Percentiles rank a stretch among this genome's conserved stretches.
Conservation (phyloP, 2,888 invertebrate species). For the Chloroclystis v-ata region DNA sequence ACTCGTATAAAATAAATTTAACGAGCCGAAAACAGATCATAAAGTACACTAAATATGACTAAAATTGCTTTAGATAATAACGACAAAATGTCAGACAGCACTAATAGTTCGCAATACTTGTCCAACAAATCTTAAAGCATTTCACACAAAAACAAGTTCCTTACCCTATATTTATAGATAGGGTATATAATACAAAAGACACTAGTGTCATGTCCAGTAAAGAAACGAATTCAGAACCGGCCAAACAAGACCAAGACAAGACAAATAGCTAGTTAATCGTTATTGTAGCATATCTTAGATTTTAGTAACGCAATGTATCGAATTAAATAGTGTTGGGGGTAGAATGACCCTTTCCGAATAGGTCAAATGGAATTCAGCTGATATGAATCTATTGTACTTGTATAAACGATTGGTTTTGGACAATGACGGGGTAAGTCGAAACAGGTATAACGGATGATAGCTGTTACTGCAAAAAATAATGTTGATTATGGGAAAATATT, state of each 20-base stretch:
- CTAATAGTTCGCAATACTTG: constrained; percentile 12
- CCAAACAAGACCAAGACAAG: constrained; percentile 54
- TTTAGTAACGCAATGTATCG: constrained; percentile 51
- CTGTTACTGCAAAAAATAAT: neutral
- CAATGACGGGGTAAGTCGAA: constrained; percentile 1
- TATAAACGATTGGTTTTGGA: constrained; percentile 13
- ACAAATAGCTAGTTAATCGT: constrained; percentile 68
- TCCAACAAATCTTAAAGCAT: constrained; percentile 31
- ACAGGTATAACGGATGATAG: neutral
- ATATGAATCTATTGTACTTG: constrained; percentile 4
- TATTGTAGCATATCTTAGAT: constrained; percentile 49
- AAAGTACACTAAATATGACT: neutral
- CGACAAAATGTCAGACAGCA: neutral
- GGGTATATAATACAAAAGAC: neutral
- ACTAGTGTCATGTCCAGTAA: constrained; percentile 15
- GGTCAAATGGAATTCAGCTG: constrained; percentile 31
- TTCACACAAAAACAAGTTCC: constrained; percentile 28
- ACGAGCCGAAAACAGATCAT: constrained; percentile 1
- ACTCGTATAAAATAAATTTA: neutral
- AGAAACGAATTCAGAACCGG: constrained; percentile 35
- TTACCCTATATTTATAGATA: constrained; percentile 10
- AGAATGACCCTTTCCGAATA: constrained; percentile 31
- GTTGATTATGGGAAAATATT: neutral
- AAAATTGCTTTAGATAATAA: neutral
- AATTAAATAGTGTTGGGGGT: constrained; percentile 42